A percentile compares a stretch with the other conserved stretches of the same genome.
Evolutionary conservation across 2,888 invertebrate species (phyloP).

Genomic region (Nemotelus nigrinus): DNA sequence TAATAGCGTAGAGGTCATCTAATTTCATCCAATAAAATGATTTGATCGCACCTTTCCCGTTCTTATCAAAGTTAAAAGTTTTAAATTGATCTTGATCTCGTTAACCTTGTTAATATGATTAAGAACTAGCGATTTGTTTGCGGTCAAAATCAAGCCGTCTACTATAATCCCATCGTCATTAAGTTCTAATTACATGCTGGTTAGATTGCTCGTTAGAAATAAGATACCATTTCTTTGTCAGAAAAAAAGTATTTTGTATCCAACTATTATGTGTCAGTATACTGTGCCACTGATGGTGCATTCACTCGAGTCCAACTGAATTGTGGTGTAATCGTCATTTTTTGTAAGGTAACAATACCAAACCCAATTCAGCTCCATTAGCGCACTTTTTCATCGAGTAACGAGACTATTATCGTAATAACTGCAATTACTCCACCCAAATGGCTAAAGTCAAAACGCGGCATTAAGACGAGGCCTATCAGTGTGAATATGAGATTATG

Average conservation of each 20-base stretch:
- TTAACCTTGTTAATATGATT: slow-evolving; percentile 44
- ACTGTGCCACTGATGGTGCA: not conserved
- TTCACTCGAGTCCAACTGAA: not conserved
- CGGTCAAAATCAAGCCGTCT: slow-evolving; percentile 20
- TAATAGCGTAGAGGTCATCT: not conserved
- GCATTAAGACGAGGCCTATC: slow-evolving; percentile 15
- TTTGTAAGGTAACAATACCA: slow-evolving; percentile 29
- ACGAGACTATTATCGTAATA: slow-evolving; percentile 46
- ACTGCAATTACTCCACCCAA: slow-evolving; percentile 44
- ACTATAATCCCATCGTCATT: slow-evolving; percentile 23
- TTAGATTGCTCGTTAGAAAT: slow-evolving; percentile 21
- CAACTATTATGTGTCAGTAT: slow-evolving; percentile 11
- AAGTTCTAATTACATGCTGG: slow-evolving; percentile 36
- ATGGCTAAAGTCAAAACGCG: slow-evolving; percentile 41
- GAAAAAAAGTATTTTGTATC: slow-evolving; percentile 6
- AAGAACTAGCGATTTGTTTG: slow-evolving; percentile 39
- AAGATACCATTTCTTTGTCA: slow-evolving; percentile 16
- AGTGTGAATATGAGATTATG: slow-evolving; percentile 22
- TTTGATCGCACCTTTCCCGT: slow-evolving; percentile 36
- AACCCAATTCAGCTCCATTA: slow-evolving; percentile 35
- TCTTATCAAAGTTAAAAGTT: slow-evolving; percentile 25
- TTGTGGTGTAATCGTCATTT: slow-evolving; percentile 20
- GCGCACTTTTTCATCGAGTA: slow-evolving; percentile 44
- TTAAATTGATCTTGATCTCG: slow-evolving; percentile 36
- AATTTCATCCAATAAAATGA: slow-evolving; percentile 21